These are phyloP conservation scores for Orchestia grillus DNA, from an alignment of 1,140 invertebrate genomes.

Conservation along the genomic window DNA sequence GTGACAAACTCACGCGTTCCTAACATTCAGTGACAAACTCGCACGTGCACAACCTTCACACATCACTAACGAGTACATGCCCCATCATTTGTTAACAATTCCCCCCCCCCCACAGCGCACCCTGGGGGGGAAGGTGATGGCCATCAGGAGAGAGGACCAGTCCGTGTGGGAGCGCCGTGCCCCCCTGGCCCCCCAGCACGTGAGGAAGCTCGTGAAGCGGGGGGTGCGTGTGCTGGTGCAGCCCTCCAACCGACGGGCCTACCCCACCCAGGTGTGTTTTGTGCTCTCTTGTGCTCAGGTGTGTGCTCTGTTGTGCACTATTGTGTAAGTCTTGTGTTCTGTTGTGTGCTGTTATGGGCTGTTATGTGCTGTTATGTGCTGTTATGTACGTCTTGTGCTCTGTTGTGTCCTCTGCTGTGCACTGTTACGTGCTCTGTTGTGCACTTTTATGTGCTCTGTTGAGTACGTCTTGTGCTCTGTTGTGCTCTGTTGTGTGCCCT, in stretches of 20 bases:
- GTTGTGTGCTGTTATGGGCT: background rate
- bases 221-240: constrained; percentile 97
- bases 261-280: constrained; percentile 88
- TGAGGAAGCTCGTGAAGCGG: constrained; percentile 85
- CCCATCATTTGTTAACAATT: too few relatives aligned
- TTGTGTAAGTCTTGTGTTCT: background rate
- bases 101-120: too few relatives aligned
- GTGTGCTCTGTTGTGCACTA: background rate
- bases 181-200: constrained; percentile 92
- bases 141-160: constrained; percentile 85
- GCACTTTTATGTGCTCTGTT: background rate
- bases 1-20: too few relatives aligned
- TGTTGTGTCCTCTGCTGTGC: background rate
- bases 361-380: background rate
- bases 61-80: too few relatives aligned
- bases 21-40: too few relatives aligned
- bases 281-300: background rate
- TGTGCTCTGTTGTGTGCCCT: too few relatives aligned
- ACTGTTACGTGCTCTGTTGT: background rate
- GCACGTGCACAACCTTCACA: too few relatives aligned
- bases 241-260: constrained; percentile 96
- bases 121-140: constrained; percentile 57
- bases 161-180: constrained; percentile 98
- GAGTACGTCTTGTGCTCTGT: background rate
- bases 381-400: background rate